Evolutionary conservation across 2,113 vertebrate species (phyloP).

Genomic region (Pheucticus melanocephalus): DNA sequence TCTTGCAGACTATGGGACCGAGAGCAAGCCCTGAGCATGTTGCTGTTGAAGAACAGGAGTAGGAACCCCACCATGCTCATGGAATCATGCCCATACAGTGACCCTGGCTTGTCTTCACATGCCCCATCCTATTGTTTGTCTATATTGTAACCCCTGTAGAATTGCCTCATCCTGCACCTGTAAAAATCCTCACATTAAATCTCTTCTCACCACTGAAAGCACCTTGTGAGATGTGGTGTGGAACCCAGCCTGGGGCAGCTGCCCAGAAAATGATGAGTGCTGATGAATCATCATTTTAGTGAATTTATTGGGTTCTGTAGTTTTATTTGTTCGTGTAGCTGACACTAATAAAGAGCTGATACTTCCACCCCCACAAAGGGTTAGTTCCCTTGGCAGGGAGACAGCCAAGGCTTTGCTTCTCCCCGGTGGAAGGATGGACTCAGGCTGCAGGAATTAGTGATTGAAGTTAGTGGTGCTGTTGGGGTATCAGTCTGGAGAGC

Average conservation of each 20-base stretch:
- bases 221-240: not conserved
- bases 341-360: conserved; percentile 12
- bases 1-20: not conserved
- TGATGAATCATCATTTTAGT: not conserved
- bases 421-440: not conserved
- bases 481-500: not conserved
- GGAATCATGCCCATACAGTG: not conserved
- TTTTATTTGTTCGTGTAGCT: conserved; percentile 43
- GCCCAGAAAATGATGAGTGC: not conserved
- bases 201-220: not conserved
- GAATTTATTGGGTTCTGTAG: conserved; percentile 9
- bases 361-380: not conserved
- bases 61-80: not conserved
- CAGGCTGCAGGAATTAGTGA: not conserved
- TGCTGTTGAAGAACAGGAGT: not conserved
- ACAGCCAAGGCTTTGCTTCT: not conserved
- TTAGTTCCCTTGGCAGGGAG: not conserved
- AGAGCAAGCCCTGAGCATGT: not conserved
- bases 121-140: not conserved
- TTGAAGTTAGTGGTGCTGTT: not conserved
- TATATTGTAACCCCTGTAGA: not conserved
- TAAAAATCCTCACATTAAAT: not conserved
- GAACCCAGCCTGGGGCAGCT: not conserved
- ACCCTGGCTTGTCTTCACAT: not conserved
- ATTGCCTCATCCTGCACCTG: not conserved